Evolutionary conservation across 2,113 vertebrate genomes (phyloP).

Genomic region (Cettia cetti): DNA sequence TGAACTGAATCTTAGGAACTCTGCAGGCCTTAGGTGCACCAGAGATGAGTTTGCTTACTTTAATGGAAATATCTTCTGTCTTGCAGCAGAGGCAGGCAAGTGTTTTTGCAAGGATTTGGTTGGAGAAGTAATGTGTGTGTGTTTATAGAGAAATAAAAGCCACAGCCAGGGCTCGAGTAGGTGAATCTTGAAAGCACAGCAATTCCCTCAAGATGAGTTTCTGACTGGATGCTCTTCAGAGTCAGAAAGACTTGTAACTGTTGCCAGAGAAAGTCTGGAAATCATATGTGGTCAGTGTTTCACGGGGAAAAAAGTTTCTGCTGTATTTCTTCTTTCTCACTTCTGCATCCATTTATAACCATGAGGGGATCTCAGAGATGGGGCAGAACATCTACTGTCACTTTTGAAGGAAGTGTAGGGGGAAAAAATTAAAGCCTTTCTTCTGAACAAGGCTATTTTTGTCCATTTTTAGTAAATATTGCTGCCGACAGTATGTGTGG

Average conservation of each 20-base stretch:
- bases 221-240: not conserved
- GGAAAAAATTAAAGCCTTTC: accelerated
- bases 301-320: not conserved
- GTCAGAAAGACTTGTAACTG: not conserved
- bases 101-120: slow-evolving; percentile 57
- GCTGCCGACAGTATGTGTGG: not conserved
- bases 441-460: not conserved
- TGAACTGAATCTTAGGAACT: slow-evolving; percentile 69
- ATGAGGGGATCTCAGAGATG: not conserved
- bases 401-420: not conserved
- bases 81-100: not conserved
- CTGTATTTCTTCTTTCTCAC: not conserved
- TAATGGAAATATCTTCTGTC: slow-evolving; percentile 50
- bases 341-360: not conserved
- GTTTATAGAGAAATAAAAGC: not conserved
- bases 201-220: not conserved
- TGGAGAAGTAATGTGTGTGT: not conserved
- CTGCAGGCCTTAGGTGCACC: slow-evolving; percentile 53
- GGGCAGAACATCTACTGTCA: not conserved
- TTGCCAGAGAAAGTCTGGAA: not conserved
- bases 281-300: not conserved
- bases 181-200: not conserved
- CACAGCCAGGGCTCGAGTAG: not conserved
- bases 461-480: not conserved
- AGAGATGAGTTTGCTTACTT: slow-evolving; percentile 56